Conservation (phyloP, 2,797 vertebrate genomes). For the Gallinago solitaria region DNA sequence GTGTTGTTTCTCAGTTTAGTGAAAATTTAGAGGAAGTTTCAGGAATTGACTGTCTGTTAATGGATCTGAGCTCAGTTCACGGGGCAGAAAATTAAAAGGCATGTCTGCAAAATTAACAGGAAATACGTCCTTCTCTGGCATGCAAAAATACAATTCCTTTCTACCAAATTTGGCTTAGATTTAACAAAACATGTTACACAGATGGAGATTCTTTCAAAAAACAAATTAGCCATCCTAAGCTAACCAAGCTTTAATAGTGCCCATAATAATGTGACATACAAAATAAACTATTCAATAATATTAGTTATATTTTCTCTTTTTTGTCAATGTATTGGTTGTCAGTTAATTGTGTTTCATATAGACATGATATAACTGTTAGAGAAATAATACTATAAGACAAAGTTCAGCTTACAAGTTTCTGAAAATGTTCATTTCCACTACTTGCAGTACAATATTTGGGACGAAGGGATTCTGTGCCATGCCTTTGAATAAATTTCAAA, state of each 20-base stretch:
- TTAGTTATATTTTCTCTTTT: neutral
- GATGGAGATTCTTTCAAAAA: slow-evolving; percentile 26
- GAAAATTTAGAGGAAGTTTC: neutral
- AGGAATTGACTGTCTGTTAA: neutral
- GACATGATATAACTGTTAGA: neutral
- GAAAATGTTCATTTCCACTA: neutral
- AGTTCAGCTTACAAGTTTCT: neutral
- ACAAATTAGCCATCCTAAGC: neutral
- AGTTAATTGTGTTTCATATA: neutral
- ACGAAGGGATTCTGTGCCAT: neutral
- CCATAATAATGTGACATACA: neutral
- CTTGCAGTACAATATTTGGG: neutral
- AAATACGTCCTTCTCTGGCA: neutral
- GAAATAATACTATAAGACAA: neutral
- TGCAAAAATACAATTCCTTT: neutral
- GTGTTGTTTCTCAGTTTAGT: neutral
- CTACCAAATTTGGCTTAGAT: neutral
- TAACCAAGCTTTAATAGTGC: neutral
- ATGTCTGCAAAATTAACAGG: neutral
- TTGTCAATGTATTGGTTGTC: neutral
- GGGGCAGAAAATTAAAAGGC: slow-evolving; percentile 7
- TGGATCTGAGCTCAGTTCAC: neutral
- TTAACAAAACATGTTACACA: slow-evolving; percentile 6
- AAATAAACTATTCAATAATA: neutral
- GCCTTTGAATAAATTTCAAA: neutral